phyloP scores from a whole-genome alignment of 2,113 vertebrate genomes.

The Galeopterus variegatus region DNA sequence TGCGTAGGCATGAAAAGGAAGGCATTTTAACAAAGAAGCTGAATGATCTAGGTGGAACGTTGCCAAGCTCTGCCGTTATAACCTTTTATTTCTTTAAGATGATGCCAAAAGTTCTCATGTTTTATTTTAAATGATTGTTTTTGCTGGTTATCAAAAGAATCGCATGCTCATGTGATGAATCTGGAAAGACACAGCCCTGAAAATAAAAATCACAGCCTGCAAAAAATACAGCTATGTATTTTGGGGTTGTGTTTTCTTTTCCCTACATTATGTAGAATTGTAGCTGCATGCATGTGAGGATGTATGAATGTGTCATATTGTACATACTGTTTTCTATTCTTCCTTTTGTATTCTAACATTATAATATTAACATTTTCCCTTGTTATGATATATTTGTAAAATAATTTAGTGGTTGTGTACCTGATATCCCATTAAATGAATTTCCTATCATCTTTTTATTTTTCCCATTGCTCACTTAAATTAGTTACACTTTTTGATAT shows the following conservation, averaged over 20 bases:
- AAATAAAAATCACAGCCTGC: neutral
- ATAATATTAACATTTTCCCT: neutral
- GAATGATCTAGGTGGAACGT: neutral
- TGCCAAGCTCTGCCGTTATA: conserved; percentile 11
- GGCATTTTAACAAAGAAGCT: conserved; percentile 30
- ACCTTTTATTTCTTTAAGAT: conserved; percentile 52
- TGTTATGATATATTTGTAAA: neutral
- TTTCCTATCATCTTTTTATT: neutral
- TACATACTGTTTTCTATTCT: neutral
- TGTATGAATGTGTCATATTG: neutral
- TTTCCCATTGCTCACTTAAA: neutral
- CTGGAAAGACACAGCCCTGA: neutral
- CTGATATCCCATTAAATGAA: neutral
- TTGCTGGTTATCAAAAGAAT: neutral
- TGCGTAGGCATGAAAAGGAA: conserved; percentile 49
- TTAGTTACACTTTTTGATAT: neutral
- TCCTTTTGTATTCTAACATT: neutral
- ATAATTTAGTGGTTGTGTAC: neutral
- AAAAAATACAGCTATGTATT: neutral
- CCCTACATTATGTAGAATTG: neutral
- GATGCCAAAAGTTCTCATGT: neutral
- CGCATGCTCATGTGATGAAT: neutral
- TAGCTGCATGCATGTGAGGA: neutral
- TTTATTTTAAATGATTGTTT: neutral
- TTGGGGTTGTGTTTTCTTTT: neutral